Evolutionary conservation across 2,888 invertebrate genomes (phyloP).

Genomic region (Habrosyne pyritoides): DNA sequence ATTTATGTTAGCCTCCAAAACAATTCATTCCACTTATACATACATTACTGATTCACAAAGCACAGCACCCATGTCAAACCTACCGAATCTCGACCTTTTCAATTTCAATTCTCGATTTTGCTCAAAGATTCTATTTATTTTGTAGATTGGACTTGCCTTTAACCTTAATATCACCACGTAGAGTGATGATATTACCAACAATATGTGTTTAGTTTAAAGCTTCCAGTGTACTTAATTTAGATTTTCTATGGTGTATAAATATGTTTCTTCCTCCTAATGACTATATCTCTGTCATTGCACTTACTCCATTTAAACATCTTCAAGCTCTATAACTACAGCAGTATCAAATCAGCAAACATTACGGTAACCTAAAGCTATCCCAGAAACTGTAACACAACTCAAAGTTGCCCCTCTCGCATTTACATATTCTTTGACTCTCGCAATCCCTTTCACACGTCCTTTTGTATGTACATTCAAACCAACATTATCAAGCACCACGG

Average conservation of each 20-base stretch:
- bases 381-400: not conserved
- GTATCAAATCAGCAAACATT: too few relatives aligned
- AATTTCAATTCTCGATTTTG: conserved; percentile 12
- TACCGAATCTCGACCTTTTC: conserved; percentile 22
- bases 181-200: not conserved
- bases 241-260: too few relatives aligned
- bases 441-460: conserved; percentile 29
- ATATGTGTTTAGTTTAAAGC: too few relatives aligned
- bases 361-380: too few relatives aligned
- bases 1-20: conserved; percentile 18
- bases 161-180: not conserved
- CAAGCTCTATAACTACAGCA: too few relatives aligned
- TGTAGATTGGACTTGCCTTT: not conserved
- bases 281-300: too few relatives aligned
- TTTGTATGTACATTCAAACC: conserved; percentile 33
- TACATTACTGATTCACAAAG: conserved; percentile 37
- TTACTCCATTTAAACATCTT: too few relatives aligned
- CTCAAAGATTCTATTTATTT: not conserved
- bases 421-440: conserved; percentile 18
- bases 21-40: conserved; percentile 27
- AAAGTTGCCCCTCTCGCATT: not conserved
- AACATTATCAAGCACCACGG: conserved; percentile 44
- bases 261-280: too few relatives aligned
- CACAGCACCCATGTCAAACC: conserved; percentile 27
- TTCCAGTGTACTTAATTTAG: too few relatives aligned